Evolutionary conservation across 2,888 invertebrate species (phyloP).

Genomic region (Drosophila infuscata): DNA sequence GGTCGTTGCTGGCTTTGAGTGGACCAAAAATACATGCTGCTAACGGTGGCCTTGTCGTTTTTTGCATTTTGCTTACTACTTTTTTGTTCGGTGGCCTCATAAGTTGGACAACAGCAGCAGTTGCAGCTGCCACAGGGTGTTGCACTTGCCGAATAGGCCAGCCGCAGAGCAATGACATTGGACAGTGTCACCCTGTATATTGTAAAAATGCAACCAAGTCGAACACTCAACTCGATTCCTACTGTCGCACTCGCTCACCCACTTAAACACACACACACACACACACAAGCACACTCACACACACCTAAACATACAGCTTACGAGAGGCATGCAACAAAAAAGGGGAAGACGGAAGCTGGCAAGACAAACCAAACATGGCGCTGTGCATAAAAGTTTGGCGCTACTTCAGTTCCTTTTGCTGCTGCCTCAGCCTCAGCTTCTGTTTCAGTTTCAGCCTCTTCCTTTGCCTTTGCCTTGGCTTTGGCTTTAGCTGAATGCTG

Average conservation of each 20-base stretch:
- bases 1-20: constrained; percentile 49
- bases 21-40: constrained; percentile 48
- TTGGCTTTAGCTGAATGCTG: constrained; percentile 20
- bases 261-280: constrained; percentile 33
- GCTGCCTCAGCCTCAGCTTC: constrained; percentile 11
- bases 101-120: constrained; percentile 26
- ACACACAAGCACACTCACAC: constrained; percentile 14
- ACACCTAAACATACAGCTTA: constrained; percentile 31
- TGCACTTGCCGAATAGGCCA: background rate
- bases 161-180: background rate
- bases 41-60: constrained; percentile 50
- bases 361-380: constrained; percentile 85
- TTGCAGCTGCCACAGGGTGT: constrained; percentile 34
- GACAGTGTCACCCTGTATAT: constrained; percentile 37
- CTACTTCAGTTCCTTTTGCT: constrained; percentile 43
- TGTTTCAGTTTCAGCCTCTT: constrained; percentile 15
- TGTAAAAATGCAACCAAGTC: constrained; percentile 44
- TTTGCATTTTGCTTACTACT: constrained; percentile 40
- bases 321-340: constrained; percentile 56
- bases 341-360: constrained; percentile 79
- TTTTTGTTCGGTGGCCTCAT: constrained; percentile 39
- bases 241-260: constrained; percentile 37
- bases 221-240: constrained; percentile 23
- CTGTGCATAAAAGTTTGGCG: constrained; percentile 76
- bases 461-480: constrained; percentile 19